These are phyloP conservation scores for Cassiopea xamachana DNA, from an alignment of 30 jellyfish, hydroid and myxozoan genomes.

Conservation along the genomic window DNA sequence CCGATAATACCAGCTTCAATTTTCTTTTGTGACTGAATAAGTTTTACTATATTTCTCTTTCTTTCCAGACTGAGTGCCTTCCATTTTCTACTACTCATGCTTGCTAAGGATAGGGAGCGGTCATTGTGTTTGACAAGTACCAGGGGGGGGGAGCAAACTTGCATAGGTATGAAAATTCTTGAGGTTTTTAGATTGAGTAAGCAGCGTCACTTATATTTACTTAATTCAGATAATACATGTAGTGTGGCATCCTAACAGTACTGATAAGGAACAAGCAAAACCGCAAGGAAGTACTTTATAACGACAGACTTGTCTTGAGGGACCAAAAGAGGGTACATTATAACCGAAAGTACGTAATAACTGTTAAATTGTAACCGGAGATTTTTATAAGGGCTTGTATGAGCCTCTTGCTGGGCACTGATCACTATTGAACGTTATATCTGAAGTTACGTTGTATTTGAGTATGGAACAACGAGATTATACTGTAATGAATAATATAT, in stretches of 20 bases:
- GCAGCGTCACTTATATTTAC: too few species aligned
- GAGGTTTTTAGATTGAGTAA: too few species aligned
- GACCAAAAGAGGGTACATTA: background rate
- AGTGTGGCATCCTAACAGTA: background rate
- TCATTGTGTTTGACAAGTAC: background rate
- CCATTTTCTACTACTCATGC: constrained; percentile 20
- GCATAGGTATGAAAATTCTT: background rate
- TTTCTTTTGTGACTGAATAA: constrained; percentile 23
- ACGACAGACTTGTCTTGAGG: background rate
- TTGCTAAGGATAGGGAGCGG: background rate
- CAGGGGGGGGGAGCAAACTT: background rate
- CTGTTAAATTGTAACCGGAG: background rate
- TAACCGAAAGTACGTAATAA: background rate
- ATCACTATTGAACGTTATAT: constrained; percentile 30
- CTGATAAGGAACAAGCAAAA: background rate
- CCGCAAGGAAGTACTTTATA: background rate
- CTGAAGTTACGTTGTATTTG: constrained; percentile 38
- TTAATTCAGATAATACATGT: too few species aligned
- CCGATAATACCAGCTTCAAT: constrained; percentile 22
- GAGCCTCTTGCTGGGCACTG: constrained; percentile 18
- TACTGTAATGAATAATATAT: background rate
- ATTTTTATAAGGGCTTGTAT: constrained; percentile 8
- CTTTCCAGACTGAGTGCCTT: constrained; percentile 24
- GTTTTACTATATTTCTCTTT: background rate
- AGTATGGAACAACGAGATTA: constrained; percentile 14